Conservation (phyloP, 2,797 vertebrate genomes). For the Crocidura indochinensis region DNA sequence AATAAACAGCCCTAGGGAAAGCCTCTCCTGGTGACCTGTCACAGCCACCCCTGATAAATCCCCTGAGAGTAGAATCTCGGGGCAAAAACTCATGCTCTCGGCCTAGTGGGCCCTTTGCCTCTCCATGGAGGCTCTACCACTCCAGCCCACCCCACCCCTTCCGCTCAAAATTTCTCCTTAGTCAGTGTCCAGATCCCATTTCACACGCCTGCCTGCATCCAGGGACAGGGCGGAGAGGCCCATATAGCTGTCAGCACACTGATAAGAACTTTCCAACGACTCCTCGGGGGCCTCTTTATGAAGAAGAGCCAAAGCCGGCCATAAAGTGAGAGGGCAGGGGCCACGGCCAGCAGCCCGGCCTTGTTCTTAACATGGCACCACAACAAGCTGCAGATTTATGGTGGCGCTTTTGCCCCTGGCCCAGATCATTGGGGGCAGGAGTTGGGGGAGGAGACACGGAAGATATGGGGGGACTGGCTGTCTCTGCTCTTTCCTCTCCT, state of each 20-base stretch:
- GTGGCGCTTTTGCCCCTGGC: slow-evolving; percentile 85
- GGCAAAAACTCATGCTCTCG: slow-evolving; percentile 36
- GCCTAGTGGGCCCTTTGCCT: background rate
- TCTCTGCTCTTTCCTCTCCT: background rate
- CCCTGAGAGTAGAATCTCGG: too few species aligned
- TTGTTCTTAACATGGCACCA: slow-evolving; percentile 89
- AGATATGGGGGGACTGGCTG: slow-evolving; percentile 46
- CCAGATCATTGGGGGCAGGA: slow-evolving; percentile 84
- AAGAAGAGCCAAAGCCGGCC: slow-evolving; percentile 90
- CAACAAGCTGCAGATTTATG: slow-evolving; percentile 91
- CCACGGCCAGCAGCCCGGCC: slow-evolving; percentile 90
- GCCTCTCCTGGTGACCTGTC: too few species aligned
- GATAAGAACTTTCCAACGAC: slow-evolving; percentile 91
- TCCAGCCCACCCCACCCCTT: slow-evolving; percentile 63
- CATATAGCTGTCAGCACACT: slow-evolving; percentile 93
- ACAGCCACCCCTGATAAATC: too few species aligned
- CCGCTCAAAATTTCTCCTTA: slow-evolving; percentile 74
- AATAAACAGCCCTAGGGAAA: too few species aligned
- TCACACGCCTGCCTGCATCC: slow-evolving; percentile 87
- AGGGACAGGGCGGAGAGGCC: slow-evolving; percentile 89
- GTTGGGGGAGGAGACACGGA: background rate
- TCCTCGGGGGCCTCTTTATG: slow-evolving; percentile 90
- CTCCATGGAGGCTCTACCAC: background rate
- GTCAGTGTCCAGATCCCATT: slow-evolving; percentile 86
- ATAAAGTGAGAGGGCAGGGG: slow-evolving; percentile 91